Conservation (phyloP, 2,888 invertebrate genomes). For the Epirrhoe tristata region DNA sequence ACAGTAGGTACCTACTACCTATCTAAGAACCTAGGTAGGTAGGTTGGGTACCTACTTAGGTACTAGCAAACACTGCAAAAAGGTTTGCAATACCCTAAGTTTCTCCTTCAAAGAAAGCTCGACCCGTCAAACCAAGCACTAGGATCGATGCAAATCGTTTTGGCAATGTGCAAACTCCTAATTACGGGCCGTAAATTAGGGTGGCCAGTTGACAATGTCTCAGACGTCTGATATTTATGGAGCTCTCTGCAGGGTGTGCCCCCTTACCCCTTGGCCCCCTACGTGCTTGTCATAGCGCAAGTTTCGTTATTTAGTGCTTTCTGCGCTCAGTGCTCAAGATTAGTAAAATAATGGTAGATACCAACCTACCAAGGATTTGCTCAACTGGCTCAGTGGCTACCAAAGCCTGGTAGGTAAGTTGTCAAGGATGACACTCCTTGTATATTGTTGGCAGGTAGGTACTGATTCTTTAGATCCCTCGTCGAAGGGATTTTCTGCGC, state of each 20-base stretch:
- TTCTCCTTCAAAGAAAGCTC: constrained; percentile 13
- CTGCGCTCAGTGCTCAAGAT: constrained; percentile 24
- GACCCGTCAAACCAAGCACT: constrained; percentile 25
- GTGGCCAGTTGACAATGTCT: constrained; percentile 84
- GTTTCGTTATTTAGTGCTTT: constrained; percentile 46
- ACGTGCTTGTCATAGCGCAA: constrained; percentile 62
- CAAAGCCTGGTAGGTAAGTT: no score
- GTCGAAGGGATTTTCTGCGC: no score
- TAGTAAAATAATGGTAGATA: constrained; percentile 17
- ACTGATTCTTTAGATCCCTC: background rate
- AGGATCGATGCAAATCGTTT: constrained; percentile 83
- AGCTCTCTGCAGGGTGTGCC: constrained; percentile 68
- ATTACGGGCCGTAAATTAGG: constrained; percentile 85
- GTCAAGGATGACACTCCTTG: background rate
- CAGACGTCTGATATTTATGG: constrained; percentile 82
- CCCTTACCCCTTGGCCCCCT: constrained; percentile 54
- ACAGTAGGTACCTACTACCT: no score
- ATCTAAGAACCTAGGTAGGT: no score
- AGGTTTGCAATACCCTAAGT: background rate
- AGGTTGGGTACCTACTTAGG: no score
- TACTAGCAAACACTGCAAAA: background rate
- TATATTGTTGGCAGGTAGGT: no score
- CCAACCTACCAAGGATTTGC: no score
- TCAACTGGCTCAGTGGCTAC: no score
- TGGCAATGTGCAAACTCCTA: constrained; percentile 85